Evolutionary conservation across 2,797 vertebrate genomes (phyloP).

Genomic region (Myoxocephalus aenaeus): DNA sequence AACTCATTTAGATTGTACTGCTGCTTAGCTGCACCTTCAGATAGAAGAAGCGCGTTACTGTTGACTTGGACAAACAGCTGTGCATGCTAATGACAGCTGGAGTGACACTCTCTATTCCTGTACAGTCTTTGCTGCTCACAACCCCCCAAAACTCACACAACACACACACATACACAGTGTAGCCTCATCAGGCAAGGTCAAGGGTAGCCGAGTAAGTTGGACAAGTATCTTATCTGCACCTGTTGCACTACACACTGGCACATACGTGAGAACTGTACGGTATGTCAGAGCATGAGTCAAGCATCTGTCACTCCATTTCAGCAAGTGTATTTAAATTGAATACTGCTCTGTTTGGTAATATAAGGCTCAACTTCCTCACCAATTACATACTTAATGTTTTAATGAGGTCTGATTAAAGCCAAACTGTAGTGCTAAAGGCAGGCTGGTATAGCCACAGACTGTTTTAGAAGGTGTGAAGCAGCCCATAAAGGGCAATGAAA

Average conservation of each 20-base stretch:
- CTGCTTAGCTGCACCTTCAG: conserved; percentile 6
- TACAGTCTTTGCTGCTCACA: conserved; percentile 28
- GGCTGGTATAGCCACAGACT: background rate
- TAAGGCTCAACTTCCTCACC: background rate
- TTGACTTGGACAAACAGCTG: conserved; percentile 57
- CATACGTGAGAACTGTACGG: conserved; percentile 20
- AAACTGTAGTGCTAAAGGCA: background rate
- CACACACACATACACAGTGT: conserved; percentile 14
- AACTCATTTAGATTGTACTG: background rate
- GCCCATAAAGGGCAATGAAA: background rate
- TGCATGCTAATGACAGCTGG: conserved; percentile 68
- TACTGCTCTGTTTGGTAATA: background rate
- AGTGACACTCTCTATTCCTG: conserved; percentile 54
- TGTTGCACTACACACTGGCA: conserved; percentile 65
- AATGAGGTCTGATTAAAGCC: background rate
- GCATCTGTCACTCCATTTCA: conserved; percentile 46
- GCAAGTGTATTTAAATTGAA: background rate
- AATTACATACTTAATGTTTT: background rate
- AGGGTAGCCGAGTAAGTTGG: conserved; percentile 47
- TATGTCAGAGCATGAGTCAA: conserved; percentile 14
- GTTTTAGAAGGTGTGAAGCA: background rate
- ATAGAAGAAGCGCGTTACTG: conserved; percentile 27
- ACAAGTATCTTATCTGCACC: conserved; percentile 72
- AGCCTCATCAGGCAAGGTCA: conserved; percentile 60
- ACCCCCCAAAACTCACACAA: background rate